These are phyloP conservation scores for Brachypterus glaber DNA, from an alignment of 2,888 invertebrate genomes.

Conservation along the genomic window DNA sequence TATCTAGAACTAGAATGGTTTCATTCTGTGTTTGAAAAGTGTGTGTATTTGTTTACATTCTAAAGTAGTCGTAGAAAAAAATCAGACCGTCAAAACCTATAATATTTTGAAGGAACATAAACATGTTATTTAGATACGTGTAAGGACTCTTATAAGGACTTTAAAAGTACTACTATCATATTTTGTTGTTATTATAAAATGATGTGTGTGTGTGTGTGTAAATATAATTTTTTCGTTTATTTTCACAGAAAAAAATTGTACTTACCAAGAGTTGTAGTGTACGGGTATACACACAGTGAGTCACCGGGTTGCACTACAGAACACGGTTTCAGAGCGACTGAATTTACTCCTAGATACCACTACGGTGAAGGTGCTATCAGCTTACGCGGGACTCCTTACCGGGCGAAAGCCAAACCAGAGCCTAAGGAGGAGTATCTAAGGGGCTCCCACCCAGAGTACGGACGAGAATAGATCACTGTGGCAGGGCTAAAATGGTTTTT, in stretches of 20 bases:
- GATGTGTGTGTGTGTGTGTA: neutral
- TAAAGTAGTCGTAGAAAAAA: no score
- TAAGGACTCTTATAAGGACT: no score
- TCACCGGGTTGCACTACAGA: constrained; percentile 25
- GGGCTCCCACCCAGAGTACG: neutral
- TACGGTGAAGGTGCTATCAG: constrained; percentile 31
- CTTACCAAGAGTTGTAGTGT: constrained; percentile 15
- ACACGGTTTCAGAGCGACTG: constrained; percentile 33
- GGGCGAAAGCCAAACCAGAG: constrained; percentile 28
- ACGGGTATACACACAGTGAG: constrained; percentile 15
- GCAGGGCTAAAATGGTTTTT: constrained; percentile 17
- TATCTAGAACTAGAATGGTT: no score
- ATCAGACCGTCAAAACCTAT: no score
- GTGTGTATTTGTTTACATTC: no score
- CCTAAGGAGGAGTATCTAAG: constrained; percentile 9
- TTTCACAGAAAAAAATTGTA: constrained; percentile 5
- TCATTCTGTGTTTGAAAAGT: no score
- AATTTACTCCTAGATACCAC: constrained; percentile 13
- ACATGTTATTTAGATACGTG: no score
- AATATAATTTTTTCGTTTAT: constrained; percentile 1
- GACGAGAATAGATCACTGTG: constrained; percentile 28
- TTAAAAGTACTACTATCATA: no score
- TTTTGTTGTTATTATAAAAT: no score
- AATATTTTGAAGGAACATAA: no score
- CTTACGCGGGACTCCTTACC: constrained; percentile 33